These are phyloP conservation scores for Orientallactaga bullata DNA, from an alignment of 2,113 vertebrate species.

Conservation along the genomic window DNA sequence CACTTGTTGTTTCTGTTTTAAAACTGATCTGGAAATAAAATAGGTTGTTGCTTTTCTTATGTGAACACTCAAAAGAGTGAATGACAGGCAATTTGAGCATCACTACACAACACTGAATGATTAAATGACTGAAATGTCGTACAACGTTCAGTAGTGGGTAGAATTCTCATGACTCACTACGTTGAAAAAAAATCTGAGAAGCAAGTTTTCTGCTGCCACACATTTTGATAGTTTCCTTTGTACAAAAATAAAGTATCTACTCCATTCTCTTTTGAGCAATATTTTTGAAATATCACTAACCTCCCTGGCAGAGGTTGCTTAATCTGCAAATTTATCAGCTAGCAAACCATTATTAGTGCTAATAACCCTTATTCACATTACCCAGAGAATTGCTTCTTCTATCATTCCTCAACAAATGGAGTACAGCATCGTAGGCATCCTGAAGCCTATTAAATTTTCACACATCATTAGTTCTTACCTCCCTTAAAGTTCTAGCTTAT, in stretches of 20 bases:
- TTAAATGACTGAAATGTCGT: slow-evolving; percentile 40
- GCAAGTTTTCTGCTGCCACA: slow-evolving; percentile 31
- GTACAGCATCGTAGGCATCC: neutral
- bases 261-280: slow-evolving; percentile 64
- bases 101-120: neutral
- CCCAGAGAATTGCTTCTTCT: slow-evolving; percentile 49
- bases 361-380: slow-evolving; percentile 75
- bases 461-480: slow-evolving; percentile 70
- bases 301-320: slow-evolving; percentile 64
- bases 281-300: slow-evolving; percentile 76
- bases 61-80: slow-evolving; percentile 18
- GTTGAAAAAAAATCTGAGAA: slow-evolving; percentile 35
- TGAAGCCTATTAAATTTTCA: slow-evolving; percentile 72
- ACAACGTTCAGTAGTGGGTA: slow-evolving; percentile 35
- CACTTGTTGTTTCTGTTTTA: slow-evolving; percentile 51
- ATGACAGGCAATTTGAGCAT: neutral
- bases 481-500: slow-evolving; percentile 60
- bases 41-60: slow-evolving; percentile 33
- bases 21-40: slow-evolving; percentile 40
- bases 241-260: slow-evolving; percentile 57
- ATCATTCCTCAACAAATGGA: slow-evolving; percentile 66
- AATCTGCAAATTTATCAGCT: slow-evolving; percentile 76
- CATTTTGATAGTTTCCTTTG: slow-evolving; percentile 57
- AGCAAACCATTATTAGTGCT: slow-evolving; percentile 78
- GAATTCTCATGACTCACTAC: slow-evolving; percentile 38